Conservation (phyloP, 2,113 vertebrate genomes). For the Glareola pratincola region DNA sequence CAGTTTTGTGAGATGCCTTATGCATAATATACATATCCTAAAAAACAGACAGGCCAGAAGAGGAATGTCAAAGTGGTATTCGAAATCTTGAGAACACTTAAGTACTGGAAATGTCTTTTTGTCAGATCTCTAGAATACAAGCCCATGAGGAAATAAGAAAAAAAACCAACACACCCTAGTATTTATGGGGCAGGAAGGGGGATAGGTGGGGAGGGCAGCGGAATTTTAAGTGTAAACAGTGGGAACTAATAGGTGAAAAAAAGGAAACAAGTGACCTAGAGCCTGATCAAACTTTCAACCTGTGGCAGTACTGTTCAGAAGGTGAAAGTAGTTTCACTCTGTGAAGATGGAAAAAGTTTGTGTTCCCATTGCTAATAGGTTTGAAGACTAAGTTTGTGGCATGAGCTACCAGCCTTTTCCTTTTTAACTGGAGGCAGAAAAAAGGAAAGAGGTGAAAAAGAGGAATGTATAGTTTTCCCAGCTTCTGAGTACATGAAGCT, state of each 20-base stretch:
- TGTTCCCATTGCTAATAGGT: neutral
- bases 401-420: neutral
- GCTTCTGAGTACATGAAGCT: neutral
- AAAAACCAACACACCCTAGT: neutral
- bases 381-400: neutral
- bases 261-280: neutral
- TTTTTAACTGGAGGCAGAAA: neutral
- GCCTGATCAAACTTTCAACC: neutral
- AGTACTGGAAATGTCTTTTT: neutral
- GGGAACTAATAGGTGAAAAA: neutral
- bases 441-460: neutral
- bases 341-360: neutral
- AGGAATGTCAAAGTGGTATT: neutral
- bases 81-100: neutral
- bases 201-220: rapidly evolving
- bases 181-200: neutral
- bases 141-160: neutral
- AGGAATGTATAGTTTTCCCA: neutral
- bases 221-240: neutral
- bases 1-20: neutral
- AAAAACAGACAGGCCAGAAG: neutral
- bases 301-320: neutral
- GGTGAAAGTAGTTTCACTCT: neutral
- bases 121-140: neutral
- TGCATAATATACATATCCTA: neutral